These are phyloP conservation scores for Epiperipatus broadwayi DNA, from an alignment of 2,888 invertebrate genomes.

Conservation along the genomic window DNA sequence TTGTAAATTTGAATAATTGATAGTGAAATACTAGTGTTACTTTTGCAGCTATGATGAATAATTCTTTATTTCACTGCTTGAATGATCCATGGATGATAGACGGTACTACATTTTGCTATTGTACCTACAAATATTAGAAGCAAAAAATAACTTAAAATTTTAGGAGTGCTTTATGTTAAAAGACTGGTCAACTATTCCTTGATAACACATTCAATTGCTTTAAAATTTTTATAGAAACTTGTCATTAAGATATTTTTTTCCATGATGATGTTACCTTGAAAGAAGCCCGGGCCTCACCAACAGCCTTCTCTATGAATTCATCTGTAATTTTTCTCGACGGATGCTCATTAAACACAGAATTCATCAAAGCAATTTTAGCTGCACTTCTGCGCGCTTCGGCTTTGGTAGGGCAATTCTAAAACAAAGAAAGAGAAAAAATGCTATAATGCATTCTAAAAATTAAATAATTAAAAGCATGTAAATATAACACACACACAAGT, in stretches of 20 bases:
- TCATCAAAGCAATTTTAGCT: constrained; percentile 87
- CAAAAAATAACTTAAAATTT: constrained; percentile 1
- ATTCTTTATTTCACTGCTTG: no score
- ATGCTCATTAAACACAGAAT: constrained; percentile 88
- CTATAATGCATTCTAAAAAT: neutral
- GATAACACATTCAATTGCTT: no score
- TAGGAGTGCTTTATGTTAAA: neutral
- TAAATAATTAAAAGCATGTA: neutral
- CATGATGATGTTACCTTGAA: constrained; percentile 44
- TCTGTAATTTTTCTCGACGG: constrained; percentile 77
- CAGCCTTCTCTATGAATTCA: constrained; percentile 81
- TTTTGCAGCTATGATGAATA: no score
- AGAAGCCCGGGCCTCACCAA: constrained; percentile 69
- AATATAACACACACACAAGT: no score
- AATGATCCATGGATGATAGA: no score
- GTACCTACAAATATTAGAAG: no score
- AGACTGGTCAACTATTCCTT: no score
- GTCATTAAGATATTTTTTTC: neutral
- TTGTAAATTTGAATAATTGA: no score
- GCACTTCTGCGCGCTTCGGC: constrained; percentile 82
- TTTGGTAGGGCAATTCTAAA: constrained; percentile 76
- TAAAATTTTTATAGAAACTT: neutral
- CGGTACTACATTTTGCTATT: no score
- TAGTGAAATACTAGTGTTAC: no score
- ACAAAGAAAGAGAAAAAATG: constrained; percentile 15